Conservation (phyloP, 2,797 vertebrate genomes). For the Scarus forsteni region DNA sequence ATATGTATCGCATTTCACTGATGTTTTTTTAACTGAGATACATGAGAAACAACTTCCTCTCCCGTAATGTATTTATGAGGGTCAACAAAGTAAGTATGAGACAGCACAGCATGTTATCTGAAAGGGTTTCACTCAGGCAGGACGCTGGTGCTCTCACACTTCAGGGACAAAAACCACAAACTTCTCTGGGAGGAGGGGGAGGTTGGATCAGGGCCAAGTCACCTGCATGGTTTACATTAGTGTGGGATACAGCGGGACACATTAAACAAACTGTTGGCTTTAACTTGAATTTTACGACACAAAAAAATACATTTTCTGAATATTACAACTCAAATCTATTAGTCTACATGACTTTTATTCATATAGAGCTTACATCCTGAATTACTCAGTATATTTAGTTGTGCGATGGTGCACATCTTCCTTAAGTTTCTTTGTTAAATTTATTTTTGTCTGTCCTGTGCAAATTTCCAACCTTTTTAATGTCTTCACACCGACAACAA, state of each 20-base stretch:
- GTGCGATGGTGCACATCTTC: no score
- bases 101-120: conserved; percentile 47
- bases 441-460: no score
- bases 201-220: conserved; percentile 52
- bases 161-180: conserved; percentile 40
- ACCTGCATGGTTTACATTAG: conserved; percentile 46
- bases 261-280: conserved; percentile 20
- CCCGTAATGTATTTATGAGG: conserved; percentile 19
- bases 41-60: conserved; percentile 12
- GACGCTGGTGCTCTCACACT: conserved; percentile 22
- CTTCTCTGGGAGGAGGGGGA: conserved; percentile 43
- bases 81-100: conserved; percentile 4
- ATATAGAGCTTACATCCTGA: neutral
- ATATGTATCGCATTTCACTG: neutral
- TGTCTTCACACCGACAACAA: no score
- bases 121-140: conserved; percentile 44
- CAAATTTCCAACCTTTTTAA: no score
- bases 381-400: no score
- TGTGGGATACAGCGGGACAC: neutral
- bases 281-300: neutral
- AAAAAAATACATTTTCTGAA: neutral
- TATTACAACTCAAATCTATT: neutral
- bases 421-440: no score
- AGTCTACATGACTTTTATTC: neutral
- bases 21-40: neutral